Percentiles rank a stretch among this genome's conserved stretches.
phyloP scores from a whole-genome alignment of 2,888 invertebrate species.

The Barypeithes pellucidus region DNA sequence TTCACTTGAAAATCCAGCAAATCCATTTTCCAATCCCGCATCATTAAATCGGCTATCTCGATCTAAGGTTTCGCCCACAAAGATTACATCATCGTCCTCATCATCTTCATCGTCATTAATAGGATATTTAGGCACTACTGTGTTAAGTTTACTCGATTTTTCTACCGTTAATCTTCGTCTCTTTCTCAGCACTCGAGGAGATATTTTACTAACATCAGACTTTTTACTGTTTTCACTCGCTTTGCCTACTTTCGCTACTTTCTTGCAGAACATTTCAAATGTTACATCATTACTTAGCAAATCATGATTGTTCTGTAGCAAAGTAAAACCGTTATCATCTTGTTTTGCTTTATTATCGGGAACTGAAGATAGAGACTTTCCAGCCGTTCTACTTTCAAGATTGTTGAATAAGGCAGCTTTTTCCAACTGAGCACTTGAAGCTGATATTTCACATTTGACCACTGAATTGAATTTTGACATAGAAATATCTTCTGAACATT shows the following conservation, averaged over 20 bases:
- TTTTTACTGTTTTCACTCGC: neutral
- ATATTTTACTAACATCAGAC: neutral
- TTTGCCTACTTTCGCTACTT: constrained; percentile 7
- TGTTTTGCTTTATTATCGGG: neutral
- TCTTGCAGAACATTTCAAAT: constrained; percentile 40
- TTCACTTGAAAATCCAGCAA: constrained; percentile 36
- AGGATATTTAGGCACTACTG: neutral
- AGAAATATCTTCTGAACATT: neutral
- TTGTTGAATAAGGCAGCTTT: neutral
- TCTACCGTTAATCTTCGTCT: constrained; percentile 7
- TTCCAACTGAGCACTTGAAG: neutral
- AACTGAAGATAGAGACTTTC: neutral
- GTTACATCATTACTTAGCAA: constrained; percentile 34
- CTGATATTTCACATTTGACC: neutral
- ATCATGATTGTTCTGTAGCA: constrained; percentile 17
- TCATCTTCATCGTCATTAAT: constrained; percentile 15
- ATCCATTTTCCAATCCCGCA: constrained; percentile 33
- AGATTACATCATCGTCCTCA: constrained; percentile 39
- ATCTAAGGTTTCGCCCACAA: constrained; percentile 31
- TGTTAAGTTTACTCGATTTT: neutral
- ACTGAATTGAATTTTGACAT: neutral
- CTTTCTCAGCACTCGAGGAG: neutral
- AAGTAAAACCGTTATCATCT: neutral
- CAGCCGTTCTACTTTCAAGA: neutral
- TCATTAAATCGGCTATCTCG: neutral